Base-by-base conservation (phyloP, 2,113 vertebrate genomes). In the Anser cygnoides region DNA sequence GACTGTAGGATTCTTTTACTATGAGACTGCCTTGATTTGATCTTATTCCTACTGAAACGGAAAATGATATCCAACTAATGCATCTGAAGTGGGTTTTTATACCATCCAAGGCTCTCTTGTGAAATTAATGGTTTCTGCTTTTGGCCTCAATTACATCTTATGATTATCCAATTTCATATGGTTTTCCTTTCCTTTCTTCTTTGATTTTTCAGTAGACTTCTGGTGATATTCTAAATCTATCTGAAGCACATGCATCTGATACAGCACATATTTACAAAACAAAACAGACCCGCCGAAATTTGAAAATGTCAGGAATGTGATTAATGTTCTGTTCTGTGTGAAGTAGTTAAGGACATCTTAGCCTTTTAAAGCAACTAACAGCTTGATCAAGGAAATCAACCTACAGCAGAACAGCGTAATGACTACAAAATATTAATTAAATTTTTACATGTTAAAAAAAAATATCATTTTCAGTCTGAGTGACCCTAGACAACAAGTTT, bases 81-180 rank as follows among this genome's bases (percentile, higher is more conserved):
- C 77, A 86, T 92, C 91, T 95, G 90, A 95, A 96, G 96, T 96
- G 90, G 80, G 26, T 70, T 97, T 96, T 97, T 90, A 93, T 92
- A 79, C 72, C 46, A 78, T 93, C 65, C 44, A 91, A 55, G 82
- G 74, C 76, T 90, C 31, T 92, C 94, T 92, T 84, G 41, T 93
- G 91, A 97, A 97, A 97, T 97, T 95, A 97, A 96, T 91, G 83
- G 81, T 87, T 96, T 96, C 74, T 95, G 50, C 93, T 94, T 93
- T 88, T 86, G 46, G 61, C 91, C 87, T 97, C 86, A 55, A 28
- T 97, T 97, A 82, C 44, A 37, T 87, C 68, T 80, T 83, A 44
- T 54, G 63, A 89, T 88, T 97, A 66, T 87, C 76, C 85, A 87
- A 22, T 90, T 84, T 85, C 52, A 50, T 86, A 19, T 2, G 4